These are phyloP conservation scores for Tretioscincus oriximinensis DNA, from an alignment of 2,113 vertebrate species.

Conservation along the genomic window DNA sequence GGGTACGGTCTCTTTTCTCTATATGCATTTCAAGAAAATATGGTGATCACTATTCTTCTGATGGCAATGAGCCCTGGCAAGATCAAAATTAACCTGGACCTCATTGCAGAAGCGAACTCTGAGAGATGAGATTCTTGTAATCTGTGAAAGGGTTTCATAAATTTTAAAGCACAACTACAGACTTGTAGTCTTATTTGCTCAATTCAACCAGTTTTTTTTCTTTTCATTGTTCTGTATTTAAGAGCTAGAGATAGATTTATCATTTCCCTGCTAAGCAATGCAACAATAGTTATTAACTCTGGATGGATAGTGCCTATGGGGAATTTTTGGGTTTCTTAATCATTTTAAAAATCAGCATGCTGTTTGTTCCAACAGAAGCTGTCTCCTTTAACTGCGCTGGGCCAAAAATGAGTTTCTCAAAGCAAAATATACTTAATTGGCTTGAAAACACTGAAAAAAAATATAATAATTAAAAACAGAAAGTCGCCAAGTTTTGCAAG, in stretches of 20 bases:
- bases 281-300: not conserved
- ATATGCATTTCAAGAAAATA: not conserved
- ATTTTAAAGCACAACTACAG: constrained; percentile 7
- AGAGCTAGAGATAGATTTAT: not conserved
- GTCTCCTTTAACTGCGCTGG: constrained; percentile 49
- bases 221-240: not conserved
- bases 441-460: constrained; percentile 64
- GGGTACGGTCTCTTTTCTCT: not conserved
- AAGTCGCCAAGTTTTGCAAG: constrained; percentile 59
- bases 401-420: constrained; percentile 60
- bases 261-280: not conserved
- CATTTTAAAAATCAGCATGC: constrained; percentile 11
- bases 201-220: not conserved
- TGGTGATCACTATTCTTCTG: not conserved
- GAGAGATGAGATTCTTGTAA: not conserved
- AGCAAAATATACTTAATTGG: constrained; percentile 62
- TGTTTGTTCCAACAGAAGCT: constrained; percentile 54
- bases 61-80: not conserved
- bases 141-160: not conserved
- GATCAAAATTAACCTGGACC: not conserved
- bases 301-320: not conserved
- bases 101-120: not conserved
- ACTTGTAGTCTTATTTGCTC: not conserved
- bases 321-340: not conserved
- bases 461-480: constrained; percentile 69